Conservation (phyloP, 2,888 invertebrate genomes). For the Perithous albicinctus region DNA sequence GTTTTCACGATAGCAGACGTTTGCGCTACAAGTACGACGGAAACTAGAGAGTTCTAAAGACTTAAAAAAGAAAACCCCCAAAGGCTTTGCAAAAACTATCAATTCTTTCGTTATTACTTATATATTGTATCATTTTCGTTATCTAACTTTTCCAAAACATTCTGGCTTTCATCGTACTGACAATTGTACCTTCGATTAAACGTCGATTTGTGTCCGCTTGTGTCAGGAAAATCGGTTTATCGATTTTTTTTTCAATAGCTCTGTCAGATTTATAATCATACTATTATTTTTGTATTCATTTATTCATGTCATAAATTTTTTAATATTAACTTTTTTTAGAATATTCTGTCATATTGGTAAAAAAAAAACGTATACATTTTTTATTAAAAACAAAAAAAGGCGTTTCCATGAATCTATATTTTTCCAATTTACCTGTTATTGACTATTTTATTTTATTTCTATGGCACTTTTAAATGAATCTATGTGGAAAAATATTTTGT, state of each 20-base stretch:
- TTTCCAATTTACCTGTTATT: too few relatives aligned
- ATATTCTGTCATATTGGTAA: too few relatives aligned
- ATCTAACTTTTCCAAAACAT: not conserved
- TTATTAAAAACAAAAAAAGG: too few relatives aligned
- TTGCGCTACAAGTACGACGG: not conserved
- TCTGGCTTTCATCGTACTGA: not conserved
- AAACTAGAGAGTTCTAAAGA: not conserved
- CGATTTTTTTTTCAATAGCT: slow-evolving; percentile 1
- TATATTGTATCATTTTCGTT: not conserved
- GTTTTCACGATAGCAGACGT: not conserved
- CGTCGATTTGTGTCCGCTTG: not conserved
- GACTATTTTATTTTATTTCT: too few relatives aligned
- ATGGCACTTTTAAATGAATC: too few relatives aligned
- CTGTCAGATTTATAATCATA: too few relatives aligned
- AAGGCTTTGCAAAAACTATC: not conserved
- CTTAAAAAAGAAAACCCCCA: not conserved
- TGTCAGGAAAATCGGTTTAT: not conserved
- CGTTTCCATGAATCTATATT: too few relatives aligned
- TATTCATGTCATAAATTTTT: too few relatives aligned
- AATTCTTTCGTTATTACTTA: not conserved
- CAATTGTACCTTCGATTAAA: not conserved
- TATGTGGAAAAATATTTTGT: too few relatives aligned
- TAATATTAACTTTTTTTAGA: too few relatives aligned
- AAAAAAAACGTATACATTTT: too few relatives aligned
- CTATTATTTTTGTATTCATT: too few relatives aligned